Evolutionary conservation across 2,797 vertebrate genomes (phyloP), one percentile per base, ranked within the genome.

Genomic region (Pampus argenteus): DNA sequence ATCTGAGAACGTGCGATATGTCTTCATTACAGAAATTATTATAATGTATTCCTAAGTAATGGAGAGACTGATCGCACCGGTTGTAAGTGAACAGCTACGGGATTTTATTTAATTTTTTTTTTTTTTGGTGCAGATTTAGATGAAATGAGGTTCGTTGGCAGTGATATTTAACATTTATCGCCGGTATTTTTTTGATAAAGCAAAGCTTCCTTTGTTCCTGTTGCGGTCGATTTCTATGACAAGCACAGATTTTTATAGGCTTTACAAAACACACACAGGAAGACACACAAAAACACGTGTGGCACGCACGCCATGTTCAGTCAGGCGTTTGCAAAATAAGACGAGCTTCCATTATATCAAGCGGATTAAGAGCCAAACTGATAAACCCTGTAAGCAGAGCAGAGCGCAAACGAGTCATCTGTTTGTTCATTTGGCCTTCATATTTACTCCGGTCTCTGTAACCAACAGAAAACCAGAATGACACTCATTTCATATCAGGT

Each of bases 11-110:
- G 69, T 77, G 83, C 81, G 85, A 79, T 90, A 86, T 65, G 82
- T 89, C 91, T 90, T 88, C 85, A 85, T 91, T 85, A 88, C 59
- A 63, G 64, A 82, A 89, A 89, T 85, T 74, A 69, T 82, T 88
- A 71, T 74, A 61, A 78, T 83, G 84, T 77, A 72, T 84, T 81
- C 79, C 81, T 83, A 63, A 22, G 78, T 66, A 81, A 64, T 51
- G 14, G 69, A 69, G 59, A 79, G 77, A 48, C 64, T 44, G 49
- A 76, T 78, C 55, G 34, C 61, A 66, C 29, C 72, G 60, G 73
- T 77, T 60, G 61, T 66, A 75, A 67, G 72, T 31, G 69, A 86
- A 58, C 64, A 57, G 62, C 65, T 67, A 76, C 78, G 71, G 79
- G 81, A 71, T 84, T n/a, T n/a, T n/a, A n/a, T n/a, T n/a, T n/a